Evolutionary conservation across 2,888 invertebrate genomes (phyloP).

Genomic region (Herminia tarsipennalis): DNA sequence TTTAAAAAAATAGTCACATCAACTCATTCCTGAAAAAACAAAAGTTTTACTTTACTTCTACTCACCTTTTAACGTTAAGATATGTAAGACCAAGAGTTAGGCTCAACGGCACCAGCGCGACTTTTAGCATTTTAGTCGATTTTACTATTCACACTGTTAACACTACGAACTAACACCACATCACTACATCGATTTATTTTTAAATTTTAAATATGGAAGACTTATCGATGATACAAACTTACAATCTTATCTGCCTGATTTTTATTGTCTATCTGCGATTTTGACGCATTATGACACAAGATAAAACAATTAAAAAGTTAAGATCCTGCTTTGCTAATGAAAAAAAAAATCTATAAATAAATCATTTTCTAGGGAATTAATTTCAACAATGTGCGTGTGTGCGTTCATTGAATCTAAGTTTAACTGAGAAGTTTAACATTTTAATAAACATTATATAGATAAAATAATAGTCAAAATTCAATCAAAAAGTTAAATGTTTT

Average conservation of each 20-base stretch:
- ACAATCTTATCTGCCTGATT: neutral
- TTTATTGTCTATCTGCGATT: constrained; percentile 9
- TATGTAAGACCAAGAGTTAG: constrained; percentile 70
- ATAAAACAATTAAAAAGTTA: too few relatives aligned
- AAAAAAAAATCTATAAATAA: too few relatives aligned
- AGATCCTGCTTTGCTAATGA: too few relatives aligned
- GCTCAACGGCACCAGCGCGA: constrained; percentile 65
- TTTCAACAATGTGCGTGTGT: too few relatives aligned
- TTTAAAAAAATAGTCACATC: too few relatives aligned
- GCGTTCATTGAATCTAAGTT: too few relatives aligned
- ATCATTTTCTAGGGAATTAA: too few relatives aligned
- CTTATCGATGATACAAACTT: constrained; percentile 15
- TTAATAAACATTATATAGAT: too few relatives aligned
- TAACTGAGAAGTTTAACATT: too few relatives aligned
- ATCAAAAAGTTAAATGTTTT: too few relatives aligned
- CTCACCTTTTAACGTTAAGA: constrained; percentile 72
- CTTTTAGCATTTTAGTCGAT: constrained; percentile 54
- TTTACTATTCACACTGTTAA: constrained; percentile 5
- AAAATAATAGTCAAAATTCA: too few relatives aligned
- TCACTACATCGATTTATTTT: constrained; percentile 2
- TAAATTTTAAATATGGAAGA: constrained; percentile 29
- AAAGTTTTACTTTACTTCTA: constrained; percentile 15
- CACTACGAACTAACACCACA: constrained; percentile 18
- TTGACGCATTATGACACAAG: neutral
- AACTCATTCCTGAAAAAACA: neutral